phyloP scores from a whole-genome alignment of 2,888 invertebrate genomes.

The Amblyjoppa proteus region DNA sequence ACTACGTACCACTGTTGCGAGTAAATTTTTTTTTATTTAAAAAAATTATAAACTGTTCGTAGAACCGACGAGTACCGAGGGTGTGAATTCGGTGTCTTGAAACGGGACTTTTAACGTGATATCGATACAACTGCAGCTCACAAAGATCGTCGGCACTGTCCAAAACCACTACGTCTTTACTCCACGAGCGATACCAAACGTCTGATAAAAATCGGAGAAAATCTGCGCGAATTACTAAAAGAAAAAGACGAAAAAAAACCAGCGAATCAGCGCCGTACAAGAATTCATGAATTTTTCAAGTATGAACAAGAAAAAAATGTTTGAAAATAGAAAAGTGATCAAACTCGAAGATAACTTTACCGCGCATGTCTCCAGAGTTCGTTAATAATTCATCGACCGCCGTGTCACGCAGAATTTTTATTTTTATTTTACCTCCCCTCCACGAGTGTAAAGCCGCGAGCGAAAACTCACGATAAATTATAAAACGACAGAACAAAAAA shows the following conservation, averaged over 20 bases:
- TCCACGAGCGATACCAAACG: not conserved
- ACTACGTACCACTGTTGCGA: not conserved
- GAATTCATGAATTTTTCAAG: not conserved
- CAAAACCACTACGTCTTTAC: not conserved
- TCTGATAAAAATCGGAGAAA: not conserved
- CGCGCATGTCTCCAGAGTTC: slow-evolving; percentile 5
- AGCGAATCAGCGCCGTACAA: not conserved
- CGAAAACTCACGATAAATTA: not conserved
- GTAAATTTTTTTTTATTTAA: not conserved
- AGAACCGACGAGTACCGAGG: not conserved
- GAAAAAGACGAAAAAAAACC: not conserved
- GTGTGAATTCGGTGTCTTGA: not conserved
- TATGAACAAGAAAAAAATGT: not conserved
- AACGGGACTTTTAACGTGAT: not conserved
- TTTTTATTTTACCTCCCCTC: not conserved
- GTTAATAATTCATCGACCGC: not conserved
- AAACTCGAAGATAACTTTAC: not conserved
- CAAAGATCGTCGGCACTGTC: not conserved
- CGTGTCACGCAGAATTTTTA: not conserved
- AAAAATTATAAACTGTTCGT: not conserved
- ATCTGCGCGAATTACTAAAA: not conserved
- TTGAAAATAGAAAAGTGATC: not conserved
- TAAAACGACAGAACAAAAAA: not conserved
- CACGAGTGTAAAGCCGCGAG: not conserved
- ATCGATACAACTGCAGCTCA: not conserved